phyloP scores from a whole-genome alignment of 2,113 vertebrate genomes.

The Elaphurus davidianus region DNA sequence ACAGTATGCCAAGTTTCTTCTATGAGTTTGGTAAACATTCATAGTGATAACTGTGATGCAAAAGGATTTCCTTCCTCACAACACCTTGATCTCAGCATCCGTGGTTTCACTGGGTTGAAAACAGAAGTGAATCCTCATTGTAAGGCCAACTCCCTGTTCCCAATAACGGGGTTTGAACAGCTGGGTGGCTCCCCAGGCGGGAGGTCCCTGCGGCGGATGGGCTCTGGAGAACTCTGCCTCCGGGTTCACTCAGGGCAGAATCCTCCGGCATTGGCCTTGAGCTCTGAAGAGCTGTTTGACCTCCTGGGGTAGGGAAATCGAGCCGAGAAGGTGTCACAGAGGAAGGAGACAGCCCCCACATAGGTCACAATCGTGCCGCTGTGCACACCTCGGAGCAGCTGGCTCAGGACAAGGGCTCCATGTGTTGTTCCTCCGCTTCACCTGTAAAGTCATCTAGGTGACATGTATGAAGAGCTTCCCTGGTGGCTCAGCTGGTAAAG shows the following conservation, averaged over 20 bases:
- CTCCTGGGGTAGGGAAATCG: not conserved
- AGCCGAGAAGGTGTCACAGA: conserved; percentile 8
- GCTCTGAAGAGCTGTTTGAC: not conserved
- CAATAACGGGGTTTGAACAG: not conserved
- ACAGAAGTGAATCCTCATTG: not conserved
- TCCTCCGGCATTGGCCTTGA: not conserved
- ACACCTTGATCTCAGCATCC: not conserved
- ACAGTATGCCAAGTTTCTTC: not conserved
- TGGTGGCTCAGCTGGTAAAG: not conserved
- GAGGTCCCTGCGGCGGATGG: not conserved
- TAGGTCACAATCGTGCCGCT: not conserved
- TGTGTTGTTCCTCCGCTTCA: not conserved
- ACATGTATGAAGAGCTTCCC: not conserved
- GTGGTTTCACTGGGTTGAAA: not conserved
- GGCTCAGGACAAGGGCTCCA: not conserved
- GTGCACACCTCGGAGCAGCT: not conserved
- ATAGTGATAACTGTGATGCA: not conserved
- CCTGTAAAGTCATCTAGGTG: not conserved
- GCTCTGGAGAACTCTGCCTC: not conserved
- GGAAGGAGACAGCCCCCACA: not conserved
- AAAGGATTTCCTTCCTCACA: not conserved
- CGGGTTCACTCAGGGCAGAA: not conserved
- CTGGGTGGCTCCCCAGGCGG: not conserved
- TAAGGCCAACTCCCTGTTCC: not conserved
- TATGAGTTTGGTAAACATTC: not conserved